Evolutionary conservation across 2,113 vertebrate genomes (phyloP).

Genomic region (Lepisosteus osseus): DNA sequence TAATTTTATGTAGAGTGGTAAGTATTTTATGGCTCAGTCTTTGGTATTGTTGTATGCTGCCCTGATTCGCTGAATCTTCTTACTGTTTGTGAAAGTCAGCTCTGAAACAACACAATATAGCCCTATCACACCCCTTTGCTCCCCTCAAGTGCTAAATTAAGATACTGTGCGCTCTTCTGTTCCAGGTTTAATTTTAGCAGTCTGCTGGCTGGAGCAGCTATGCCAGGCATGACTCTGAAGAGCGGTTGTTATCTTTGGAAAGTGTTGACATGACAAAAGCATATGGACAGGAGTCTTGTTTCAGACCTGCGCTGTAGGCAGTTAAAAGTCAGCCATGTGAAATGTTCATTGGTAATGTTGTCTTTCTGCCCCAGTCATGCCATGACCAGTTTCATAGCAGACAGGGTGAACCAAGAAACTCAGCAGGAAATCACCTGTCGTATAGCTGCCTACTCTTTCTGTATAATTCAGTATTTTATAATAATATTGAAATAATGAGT

Average conservation of each 20-base stretch:
- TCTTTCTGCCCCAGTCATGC: too few species aligned
- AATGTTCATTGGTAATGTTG: too few species aligned
- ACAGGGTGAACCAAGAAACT: too few species aligned
- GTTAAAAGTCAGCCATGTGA: conserved; percentile 22
- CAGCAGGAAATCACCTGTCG: too few species aligned
- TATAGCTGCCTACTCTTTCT: too few species aligned
- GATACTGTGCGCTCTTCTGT: conserved; percentile 33
- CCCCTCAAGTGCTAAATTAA: conserved; percentile 1
- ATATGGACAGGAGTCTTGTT: conserved; percentile 63
- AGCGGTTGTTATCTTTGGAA: conserved; percentile 78
- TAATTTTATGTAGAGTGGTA: too few species aligned
- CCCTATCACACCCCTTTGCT: conserved; percentile 6
- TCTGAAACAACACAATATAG: neutral
- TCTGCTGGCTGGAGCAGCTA: conserved; percentile 45
- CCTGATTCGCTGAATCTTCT: neutral
- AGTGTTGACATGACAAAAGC: conserved; percentile 77
- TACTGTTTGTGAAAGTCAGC: neutral
- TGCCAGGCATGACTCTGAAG: conserved; percentile 68
- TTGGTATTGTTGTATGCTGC: too few species aligned
- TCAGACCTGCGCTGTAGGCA: conserved; percentile 49
- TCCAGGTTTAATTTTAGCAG: conserved; percentile 54
- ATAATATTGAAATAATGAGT: too few species aligned
- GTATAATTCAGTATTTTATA: too few species aligned
- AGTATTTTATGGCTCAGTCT: too few species aligned
- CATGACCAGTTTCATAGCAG: too few species aligned